These are phyloP conservation scores for Amphiura filiformis DNA, from an alignment of 35 echinoderm and acorn worm species.

Conservation along the genomic window DNA sequence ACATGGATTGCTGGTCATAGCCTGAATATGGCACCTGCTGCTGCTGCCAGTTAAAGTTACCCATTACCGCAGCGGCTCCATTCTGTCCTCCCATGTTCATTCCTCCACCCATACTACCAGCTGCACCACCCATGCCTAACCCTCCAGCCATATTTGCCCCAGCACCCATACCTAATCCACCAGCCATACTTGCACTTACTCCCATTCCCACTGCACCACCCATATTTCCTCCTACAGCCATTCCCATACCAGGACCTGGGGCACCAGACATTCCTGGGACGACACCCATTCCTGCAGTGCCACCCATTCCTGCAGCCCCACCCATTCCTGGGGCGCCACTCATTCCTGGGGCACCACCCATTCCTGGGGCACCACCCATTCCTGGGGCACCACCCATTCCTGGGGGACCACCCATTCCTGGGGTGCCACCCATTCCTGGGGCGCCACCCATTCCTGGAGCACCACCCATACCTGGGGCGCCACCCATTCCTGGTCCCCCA, in stretches of 20 bases:
- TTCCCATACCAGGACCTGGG: background rate
- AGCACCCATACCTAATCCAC: background rate
- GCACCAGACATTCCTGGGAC: background rate
- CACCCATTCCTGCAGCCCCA: background rate
- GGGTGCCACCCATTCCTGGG: background rate
- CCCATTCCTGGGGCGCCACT: background rate
- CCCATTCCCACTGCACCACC: background rate
- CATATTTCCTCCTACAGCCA: background rate
- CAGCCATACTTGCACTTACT: background rate
- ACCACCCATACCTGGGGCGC: background rate
- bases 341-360: background rate
- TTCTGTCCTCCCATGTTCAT: too few relatives aligned
- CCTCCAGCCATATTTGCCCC: background rate
- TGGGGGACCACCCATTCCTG: background rate
- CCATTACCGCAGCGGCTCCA: too few relatives aligned
- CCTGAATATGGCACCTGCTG: too few relatives aligned
- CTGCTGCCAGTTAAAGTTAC: background rate
- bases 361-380: background rate
- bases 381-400: background rate
- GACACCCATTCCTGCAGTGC: background rate
- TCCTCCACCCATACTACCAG: background rate
- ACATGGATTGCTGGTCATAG: background rate
- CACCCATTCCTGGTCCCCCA: background rate
- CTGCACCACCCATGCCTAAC: background rate
- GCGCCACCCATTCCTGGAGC: background rate